A percentile compares a stretch with the other conserved stretches of the same genome.
phyloP scores from a whole-genome alignment of 37 sponge, comb jelly and placozoan species.

The Dysidea cf. avara region DNA sequence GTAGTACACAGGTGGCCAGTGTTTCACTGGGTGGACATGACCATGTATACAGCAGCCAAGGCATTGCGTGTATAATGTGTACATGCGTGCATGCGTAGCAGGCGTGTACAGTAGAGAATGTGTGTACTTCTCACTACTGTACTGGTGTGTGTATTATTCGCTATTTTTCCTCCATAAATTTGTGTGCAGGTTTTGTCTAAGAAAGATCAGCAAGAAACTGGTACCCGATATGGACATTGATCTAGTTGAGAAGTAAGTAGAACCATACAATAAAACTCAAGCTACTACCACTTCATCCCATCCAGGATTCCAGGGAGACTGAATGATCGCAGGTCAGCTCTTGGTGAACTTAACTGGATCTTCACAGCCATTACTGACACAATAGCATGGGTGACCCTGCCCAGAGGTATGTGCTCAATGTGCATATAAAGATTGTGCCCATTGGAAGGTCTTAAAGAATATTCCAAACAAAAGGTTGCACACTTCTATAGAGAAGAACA shows the following conservation, averaged over 20 bases:
- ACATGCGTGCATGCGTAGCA: too few relatives aligned
- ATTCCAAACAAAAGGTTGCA: too few relatives aligned
- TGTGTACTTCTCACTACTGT: too few relatives aligned
- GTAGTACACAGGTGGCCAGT: too few relatives aligned
- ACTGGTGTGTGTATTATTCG: too few relatives aligned
- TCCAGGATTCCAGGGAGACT: conserved; percentile 85
- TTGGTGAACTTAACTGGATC: conserved; percentile 99
- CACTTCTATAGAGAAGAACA: not conserved
- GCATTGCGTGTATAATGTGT: too few relatives aligned
- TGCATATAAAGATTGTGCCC: too few relatives aligned
- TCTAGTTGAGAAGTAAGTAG: conserved; percentile 77
- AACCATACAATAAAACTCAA: not conserved
- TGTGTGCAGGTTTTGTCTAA: conserved; percentile 23
- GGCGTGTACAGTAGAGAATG: too few relatives aligned
- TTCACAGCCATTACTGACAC: conserved; percentile 99
- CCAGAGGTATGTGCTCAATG: conserved; percentile 72
- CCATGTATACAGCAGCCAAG: too few relatives aligned
- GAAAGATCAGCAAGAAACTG: conserved; percentile 35
- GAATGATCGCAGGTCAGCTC: conserved; percentile 81
- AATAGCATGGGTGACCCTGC: conserved; percentile 96
- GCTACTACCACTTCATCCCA: not conserved
- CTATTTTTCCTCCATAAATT: too few relatives aligned
- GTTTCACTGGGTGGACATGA: too few relatives aligned
- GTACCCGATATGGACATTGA: conserved; percentile 57
- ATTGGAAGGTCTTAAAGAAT: too few relatives aligned